Evolutionary conservation across 2,888 invertebrate species (phyloP).

Genomic region (Drosophila recens): DNA sequence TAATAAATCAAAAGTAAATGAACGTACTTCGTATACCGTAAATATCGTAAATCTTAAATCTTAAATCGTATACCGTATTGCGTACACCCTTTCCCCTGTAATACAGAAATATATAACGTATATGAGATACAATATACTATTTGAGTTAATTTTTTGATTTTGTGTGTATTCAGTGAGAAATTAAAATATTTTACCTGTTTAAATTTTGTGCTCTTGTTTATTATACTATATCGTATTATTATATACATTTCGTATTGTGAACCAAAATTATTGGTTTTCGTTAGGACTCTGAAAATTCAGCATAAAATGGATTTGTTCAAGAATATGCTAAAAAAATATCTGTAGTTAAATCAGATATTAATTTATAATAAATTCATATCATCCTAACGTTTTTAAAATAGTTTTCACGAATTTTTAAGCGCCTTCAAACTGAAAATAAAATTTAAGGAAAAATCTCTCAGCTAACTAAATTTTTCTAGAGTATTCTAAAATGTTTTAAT

Average conservation of each 20-base stretch:
- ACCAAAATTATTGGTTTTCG: slow-evolving; percentile 3
- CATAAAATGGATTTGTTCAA: neutral
- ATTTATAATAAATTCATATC: neutral
- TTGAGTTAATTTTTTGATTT: slow-evolving; percentile 39
- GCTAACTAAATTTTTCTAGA: neutral
- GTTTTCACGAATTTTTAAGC: neutral
- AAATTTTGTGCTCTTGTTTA: slow-evolving; percentile 30
- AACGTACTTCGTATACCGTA: slow-evolving; percentile 37
- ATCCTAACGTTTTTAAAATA: neutral
- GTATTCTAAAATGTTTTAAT: too few relatives aligned
- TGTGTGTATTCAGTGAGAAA: slow-evolving; percentile 6
- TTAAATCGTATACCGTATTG: slow-evolving; percentile 6
- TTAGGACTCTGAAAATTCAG: neutral
- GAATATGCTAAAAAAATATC: neutral
- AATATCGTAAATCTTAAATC: slow-evolving; percentile 7
- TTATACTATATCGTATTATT: slow-evolving; percentile 22
- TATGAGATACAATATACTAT: slow-evolving; percentile 15
- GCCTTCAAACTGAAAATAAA: neutral
- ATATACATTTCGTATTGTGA: slow-evolving; percentile 21
- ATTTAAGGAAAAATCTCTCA: neutral
- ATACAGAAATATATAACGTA: slow-evolving; percentile 5
- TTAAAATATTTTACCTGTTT: slow-evolving; percentile 26
- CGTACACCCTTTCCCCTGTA: slow-evolving; percentile 20
- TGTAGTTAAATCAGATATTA: neutral
- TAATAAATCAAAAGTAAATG: slow-evolving; percentile 40